These are phyloP conservation scores for Cybosia mesomella DNA, from an alignment of 2,888 invertebrate species.

Conservation along the genomic window DNA sequence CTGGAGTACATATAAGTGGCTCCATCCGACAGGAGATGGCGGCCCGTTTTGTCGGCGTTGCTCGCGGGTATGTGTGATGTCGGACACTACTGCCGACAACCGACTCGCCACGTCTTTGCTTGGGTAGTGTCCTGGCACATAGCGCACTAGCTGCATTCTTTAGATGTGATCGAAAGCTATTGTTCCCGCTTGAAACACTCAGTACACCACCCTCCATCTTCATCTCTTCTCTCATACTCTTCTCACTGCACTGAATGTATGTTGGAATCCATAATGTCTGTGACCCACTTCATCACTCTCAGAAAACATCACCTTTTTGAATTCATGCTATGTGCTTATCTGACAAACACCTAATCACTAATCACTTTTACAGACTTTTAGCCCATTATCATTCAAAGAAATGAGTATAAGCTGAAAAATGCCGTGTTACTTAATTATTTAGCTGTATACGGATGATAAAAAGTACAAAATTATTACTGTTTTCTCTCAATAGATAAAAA, in stretches of 20 bases:
- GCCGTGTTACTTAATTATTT: not conserved
- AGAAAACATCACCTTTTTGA: slow-evolving; percentile 43
- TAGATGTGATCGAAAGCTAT: slow-evolving; percentile 78
- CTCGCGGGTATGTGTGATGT: slow-evolving; percentile 81
- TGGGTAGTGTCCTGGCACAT: slow-evolving; percentile 81
- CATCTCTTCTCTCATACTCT: slow-evolving; percentile 45
- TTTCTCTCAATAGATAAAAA: not conserved
- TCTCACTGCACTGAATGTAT: slow-evolving; percentile 67
- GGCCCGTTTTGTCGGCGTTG: slow-evolving; percentile 74
- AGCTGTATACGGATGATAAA: slow-evolving; percentile 14
- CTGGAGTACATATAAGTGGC: slow-evolving; percentile 65
- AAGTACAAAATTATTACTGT: not conserved
- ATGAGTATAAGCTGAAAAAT: not conserved
- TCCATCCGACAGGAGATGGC: slow-evolving; percentile 77
- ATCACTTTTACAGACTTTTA: not conserved
- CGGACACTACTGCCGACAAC: slow-evolving; percentile 65
- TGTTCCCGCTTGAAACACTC: slow-evolving; percentile 80
- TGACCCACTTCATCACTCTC: slow-evolving; percentile 46
- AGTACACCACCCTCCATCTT: slow-evolving; percentile 85
- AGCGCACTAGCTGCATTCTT: slow-evolving; percentile 83
- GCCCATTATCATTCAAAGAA: slow-evolving; percentile 10
- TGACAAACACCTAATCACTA: slow-evolving; percentile 3
- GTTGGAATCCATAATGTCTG: slow-evolving; percentile 71
- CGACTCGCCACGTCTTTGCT: slow-evolving; percentile 77
- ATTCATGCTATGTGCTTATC: slow-evolving; percentile 29